Evolutionary conservation across 1,140 invertebrate species (phyloP).

Genomic region (Gryon sp.): DNA sequence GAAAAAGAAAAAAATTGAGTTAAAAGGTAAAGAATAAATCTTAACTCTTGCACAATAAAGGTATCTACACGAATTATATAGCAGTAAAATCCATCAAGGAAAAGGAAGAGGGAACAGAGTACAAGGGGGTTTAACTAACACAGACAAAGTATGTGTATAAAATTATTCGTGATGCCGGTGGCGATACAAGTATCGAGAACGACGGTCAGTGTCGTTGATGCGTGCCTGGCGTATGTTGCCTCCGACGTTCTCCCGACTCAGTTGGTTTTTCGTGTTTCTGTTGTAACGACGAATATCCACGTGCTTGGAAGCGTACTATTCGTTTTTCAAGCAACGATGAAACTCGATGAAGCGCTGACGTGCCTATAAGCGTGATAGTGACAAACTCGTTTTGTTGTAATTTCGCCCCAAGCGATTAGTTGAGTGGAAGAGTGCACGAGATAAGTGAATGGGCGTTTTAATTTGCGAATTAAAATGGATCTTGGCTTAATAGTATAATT

Average conservation of each 20-base stretch:
- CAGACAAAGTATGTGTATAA: slow-evolving; percentile 71
- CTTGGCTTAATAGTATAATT: slow-evolving; percentile 17
- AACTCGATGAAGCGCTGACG: not conserved
- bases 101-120: not conserved
- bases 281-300: slow-evolving; percentile 44
- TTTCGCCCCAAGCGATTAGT: slow-evolving; percentile 9
- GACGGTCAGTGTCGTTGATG: slow-evolving; percentile 69
- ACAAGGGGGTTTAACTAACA: slow-evolving; percentile 15
- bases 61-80: not conserved
- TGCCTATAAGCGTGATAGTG: not conserved
- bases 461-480: slow-evolving; percentile 23
- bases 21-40: no score
- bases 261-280: slow-evolving; percentile 54
- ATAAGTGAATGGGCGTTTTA: slow-evolving; percentile 24
- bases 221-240: slow-evolving; percentile 51
- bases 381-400: not conserved
- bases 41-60: no score
- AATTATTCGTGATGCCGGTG: slow-evolving; percentile 70
- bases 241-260: slow-evolving; percentile 47
- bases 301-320: slow-evolving; percentile 12
- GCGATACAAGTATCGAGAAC: slow-evolving; percentile 67
- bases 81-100: not conserved
- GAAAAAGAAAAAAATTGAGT: not conserved
- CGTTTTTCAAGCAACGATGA: not conserved
- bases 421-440: slow-evolving; percentile 2